Evolutionary conservation across 1,140 invertebrate genomes (phyloP), one percentile per base, ranked within the genome.

Genomic region (Thalassaphorura encarpata): DNA sequence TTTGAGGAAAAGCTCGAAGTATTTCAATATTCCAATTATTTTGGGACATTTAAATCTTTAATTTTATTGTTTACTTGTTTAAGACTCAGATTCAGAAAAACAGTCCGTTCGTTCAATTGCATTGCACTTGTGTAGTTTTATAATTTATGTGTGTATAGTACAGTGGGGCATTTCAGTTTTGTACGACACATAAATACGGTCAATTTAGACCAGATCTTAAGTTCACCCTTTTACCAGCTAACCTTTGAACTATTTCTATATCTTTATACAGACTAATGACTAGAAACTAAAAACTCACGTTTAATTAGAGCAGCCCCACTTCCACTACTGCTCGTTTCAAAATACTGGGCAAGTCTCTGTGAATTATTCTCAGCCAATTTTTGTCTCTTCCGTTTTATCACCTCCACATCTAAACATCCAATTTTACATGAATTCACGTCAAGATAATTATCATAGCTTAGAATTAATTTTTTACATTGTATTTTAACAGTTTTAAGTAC

Each of bases 341-440:
- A 58, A 53, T 52, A 58, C 27, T 58, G 50, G 21, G 24, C 29
- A 19, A 58, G 29, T 47, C 51, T 43, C 33, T 53, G 50, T 36
- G 27, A 31, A 41, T 61, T 61, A 27, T 46, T 57, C 28, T 61
- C 62, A 36, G 51, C 45, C 23, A 62, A 49, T 54, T 57, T 57
- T 46, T 58, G 55, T 29, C 62, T 55, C 47, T 64, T 64, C 21
- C 62, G 51, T 47, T 58, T 64, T 19, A 61, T 47, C 29, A 58
- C 47, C 52, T 61, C 62, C 16, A 47, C 40, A 53, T 64, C 62
- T 60, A n/a, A 36, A 11, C 11, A 36, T 11, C n/a, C 11, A 36
- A 36, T 11, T 36, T n/a, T 11, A 11, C 11, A 11, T 36, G 33
- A 11, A 36, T 11, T 11, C 33, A 11, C 11, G 11, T 11, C 11